These are phyloP conservation scores for Marronus borbonicus DNA, from an alignment of 2,888 invertebrate species.

Conservation along the genomic window DNA sequence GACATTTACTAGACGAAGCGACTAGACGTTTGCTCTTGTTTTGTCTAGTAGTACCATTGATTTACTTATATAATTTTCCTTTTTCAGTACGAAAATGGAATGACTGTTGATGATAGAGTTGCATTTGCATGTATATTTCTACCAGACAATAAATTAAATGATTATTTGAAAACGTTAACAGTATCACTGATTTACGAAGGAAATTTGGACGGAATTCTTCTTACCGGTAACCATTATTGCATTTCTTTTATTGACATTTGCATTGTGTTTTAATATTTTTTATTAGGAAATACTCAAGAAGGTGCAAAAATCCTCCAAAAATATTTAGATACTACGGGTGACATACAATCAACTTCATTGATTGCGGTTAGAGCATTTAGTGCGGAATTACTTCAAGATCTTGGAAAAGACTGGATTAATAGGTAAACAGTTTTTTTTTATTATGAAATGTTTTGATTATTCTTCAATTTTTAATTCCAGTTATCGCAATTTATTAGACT, in stretches of 20 bases:
- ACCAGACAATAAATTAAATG: conserved; percentile 84
- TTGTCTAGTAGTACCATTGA: too few species aligned
- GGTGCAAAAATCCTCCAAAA: conserved; percentile 87
- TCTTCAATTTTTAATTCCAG: conserved; percentile 68
- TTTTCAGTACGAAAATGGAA: conserved; percentile 84
- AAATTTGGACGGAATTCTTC: conserved; percentile 86
- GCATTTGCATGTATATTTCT: conserved; percentile 93
- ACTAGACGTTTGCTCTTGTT: too few species aligned
- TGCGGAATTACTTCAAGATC: conserved; percentile 77
- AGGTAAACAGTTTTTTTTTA: conserved; percentile 70
- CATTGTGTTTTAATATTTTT: too few species aligned
- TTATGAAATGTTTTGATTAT: conserved; percentile 47
- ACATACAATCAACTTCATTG: conserved; percentile 92
- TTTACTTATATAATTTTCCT: conserved; percentile 39
- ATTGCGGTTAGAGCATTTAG: conserved; percentile 85
- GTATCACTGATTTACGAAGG: conserved; percentile 83
- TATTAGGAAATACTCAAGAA: conserved; percentile 77
- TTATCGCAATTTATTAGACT: conserved; percentile 88
- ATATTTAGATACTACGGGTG: conserved; percentile 89
- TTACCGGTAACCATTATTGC: conserved; percentile 76
- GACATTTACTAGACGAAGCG: too few species aligned
- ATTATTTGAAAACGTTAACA: conserved; percentile 83
- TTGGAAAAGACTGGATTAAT: conserved; percentile 80
- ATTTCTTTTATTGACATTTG: too few species aligned
- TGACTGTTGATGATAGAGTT: conserved; percentile 89